These are phyloP conservation scores for Colinus virginianus DNA, from an alignment of 2,113 vertebrate species.

Conservation along the genomic window DNA sequence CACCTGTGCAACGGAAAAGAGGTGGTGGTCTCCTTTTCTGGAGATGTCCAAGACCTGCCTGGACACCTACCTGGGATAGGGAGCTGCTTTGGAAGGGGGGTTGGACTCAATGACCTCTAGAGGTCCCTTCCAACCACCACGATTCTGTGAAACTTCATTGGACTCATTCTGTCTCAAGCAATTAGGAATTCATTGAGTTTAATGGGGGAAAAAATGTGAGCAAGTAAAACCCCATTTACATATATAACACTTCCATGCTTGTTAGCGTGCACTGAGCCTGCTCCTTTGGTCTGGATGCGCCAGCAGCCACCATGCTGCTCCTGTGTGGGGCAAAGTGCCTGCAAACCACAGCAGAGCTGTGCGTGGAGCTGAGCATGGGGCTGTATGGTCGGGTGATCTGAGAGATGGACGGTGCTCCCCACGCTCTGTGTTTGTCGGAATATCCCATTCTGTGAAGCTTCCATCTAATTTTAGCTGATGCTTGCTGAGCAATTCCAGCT, in stretches of 20 bases:
- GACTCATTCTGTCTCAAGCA: neutral
- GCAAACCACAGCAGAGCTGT: neutral
- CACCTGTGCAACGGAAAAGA: too few relatives aligned
- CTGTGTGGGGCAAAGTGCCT: neutral
- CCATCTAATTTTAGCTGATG: neutral
- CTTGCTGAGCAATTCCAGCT: neutral
- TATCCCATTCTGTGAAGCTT: neutral
- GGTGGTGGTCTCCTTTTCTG: too few relatives aligned
- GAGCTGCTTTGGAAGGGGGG: too few relatives aligned
- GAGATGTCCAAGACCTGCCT: too few relatives aligned
- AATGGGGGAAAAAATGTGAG: neutral
- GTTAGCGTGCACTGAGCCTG: neutral
- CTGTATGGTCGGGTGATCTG: neutral
- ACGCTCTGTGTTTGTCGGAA: neutral
- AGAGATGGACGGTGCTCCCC: neutral
- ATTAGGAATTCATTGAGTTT: neutral
- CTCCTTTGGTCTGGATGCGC: neutral
- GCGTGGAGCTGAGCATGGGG: neutral
- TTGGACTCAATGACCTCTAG: too few relatives aligned
- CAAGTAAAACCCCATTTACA: accelerated
- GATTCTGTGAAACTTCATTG: neutral
- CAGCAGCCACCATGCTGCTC: neutral
- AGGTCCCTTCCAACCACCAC: too few relatives aligned
- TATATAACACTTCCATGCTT: accelerated
- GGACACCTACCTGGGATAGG: too few relatives aligned